phyloP scores from a whole-genome alignment of 2,888 invertebrate species.

The Aquatica leii region DNA sequence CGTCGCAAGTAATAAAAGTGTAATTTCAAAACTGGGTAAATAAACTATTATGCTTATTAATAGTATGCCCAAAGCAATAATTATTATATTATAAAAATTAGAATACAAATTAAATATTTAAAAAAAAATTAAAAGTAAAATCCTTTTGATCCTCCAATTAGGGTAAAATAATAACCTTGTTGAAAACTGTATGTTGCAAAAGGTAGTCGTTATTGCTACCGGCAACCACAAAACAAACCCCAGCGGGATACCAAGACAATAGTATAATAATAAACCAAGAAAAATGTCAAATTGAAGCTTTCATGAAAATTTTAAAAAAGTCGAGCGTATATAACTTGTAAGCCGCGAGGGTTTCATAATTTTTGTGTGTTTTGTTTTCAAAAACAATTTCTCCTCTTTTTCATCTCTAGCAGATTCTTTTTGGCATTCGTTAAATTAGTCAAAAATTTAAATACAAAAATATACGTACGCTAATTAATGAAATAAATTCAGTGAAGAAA shows the following conservation, averaged over 20 bases:
- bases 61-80: too few species aligned
- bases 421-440: too few species aligned
- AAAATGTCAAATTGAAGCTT: conserved; percentile 50
- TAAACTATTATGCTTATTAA: too few species aligned
- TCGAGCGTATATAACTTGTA: conserved; percentile 48
- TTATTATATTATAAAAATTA: too few species aligned
- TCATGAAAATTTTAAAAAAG: conserved; percentile 47
- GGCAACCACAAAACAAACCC: conserved; percentile 48
- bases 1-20: too few species aligned
- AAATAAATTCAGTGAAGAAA: conserved; percentile 15
- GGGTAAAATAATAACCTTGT: conserved; percentile 56
- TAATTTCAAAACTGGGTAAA: too few species aligned
- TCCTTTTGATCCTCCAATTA: conserved; percentile 50
- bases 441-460: too few species aligned
- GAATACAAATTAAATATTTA: too few species aligned
- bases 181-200: conserved; percentile 47
- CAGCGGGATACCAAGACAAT: conserved; percentile 48
- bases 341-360: conserved; percentile 39
- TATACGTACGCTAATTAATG: too few species aligned
- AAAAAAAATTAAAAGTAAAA: neutral
- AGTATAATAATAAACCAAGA: conserved; percentile 57
- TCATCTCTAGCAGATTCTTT: neutral
- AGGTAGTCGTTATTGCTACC: conserved; percentile 42
- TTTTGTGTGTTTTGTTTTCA: conserved; percentile 13
- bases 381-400: neutral